A percentile compares a stretch with the other conserved stretches of the same genome.
Conservation (phyloP, 2,888 invertebrate genomes). For the Brachyopa scutellaris region DNA sequence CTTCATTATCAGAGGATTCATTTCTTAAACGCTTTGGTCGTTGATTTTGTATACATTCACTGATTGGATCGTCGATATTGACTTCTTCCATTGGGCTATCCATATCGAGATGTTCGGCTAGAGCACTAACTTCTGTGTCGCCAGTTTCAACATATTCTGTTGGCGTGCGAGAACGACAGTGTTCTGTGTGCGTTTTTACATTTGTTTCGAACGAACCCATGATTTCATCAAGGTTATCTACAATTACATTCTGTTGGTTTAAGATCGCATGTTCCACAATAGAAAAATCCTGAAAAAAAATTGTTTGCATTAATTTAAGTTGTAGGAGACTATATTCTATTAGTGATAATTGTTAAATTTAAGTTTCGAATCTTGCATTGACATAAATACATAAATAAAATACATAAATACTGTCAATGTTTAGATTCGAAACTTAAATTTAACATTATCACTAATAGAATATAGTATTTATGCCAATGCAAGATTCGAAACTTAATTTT, state of each 20-base stretch:
- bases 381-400: too few species aligned
- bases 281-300: conserved; percentile 55
- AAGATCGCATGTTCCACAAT: conserved; percentile 75
- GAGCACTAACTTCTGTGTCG: conserved; percentile 56
- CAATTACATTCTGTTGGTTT: conserved; percentile 76
- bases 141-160: conserved; percentile 76
- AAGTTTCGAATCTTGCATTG: too few species aligned
- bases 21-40: background rate
- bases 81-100: conserved; percentile 68
- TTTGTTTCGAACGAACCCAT: background rate
- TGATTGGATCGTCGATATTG: background rate
- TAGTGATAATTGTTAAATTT: too few species aligned
- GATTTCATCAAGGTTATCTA: conserved; percentile 73
- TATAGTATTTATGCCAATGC: too few species aligned
- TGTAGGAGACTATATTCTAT: too few species aligned
- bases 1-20: background rate
- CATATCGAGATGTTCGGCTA: conserved; percentile 73
- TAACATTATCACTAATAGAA: too few species aligned
- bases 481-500: too few species aligned
- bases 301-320: background rate
- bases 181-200: conserved; percentile 77
- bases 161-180: conserved; percentile 77
- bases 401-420: too few species aligned
- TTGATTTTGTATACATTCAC: background rate
- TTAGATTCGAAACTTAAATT: too few species aligned